phyloP scores from a whole-genome alignment of 53 echinoderm and acorn worm species.

The Luidia sarsii region DNA sequence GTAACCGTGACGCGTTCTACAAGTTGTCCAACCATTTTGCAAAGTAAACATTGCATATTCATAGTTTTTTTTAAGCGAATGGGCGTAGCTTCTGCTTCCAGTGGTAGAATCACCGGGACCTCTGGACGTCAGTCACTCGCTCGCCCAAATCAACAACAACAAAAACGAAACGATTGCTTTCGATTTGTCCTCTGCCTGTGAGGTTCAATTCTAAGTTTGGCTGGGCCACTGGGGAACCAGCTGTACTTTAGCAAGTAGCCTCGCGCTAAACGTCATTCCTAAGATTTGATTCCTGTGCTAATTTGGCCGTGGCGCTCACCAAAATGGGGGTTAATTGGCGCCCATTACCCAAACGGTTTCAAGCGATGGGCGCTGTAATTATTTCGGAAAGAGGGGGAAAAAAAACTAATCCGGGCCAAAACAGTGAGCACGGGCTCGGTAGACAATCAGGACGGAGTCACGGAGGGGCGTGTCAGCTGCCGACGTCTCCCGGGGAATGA shows the following conservation, averaged over 20 bases:
- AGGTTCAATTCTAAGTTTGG: constrained; percentile 14
- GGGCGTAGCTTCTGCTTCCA: no score
- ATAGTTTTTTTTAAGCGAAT: no score
- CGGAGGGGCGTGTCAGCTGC: no score
- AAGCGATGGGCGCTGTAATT: constrained; percentile 9
- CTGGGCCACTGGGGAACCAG: constrained; percentile 9
- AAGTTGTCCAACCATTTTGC: no score
- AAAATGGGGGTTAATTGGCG: constrained; percentile 54
- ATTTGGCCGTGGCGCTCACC: constrained; percentile 21
- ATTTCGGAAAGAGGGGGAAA: constrained; percentile 16
- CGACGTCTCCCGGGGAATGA: background rate
- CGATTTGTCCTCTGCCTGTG: background rate
- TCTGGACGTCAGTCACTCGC: constrained; percentile 16
- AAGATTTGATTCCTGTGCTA: background rate
- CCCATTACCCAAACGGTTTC: constrained; percentile 33
- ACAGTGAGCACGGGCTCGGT: no score
- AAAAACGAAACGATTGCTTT: no score
- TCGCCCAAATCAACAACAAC: no score
- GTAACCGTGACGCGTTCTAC: no score
- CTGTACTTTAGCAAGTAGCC: background rate
- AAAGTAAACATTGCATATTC: no score
- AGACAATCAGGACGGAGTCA: no score
- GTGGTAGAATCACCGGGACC: no score
- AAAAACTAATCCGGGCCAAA: constrained; percentile 14
- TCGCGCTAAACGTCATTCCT: background rate